Evolutionary conservation across 2,888 invertebrate genomes (phyloP).

Genomic region (Ornithoptera priamus): DNA sequence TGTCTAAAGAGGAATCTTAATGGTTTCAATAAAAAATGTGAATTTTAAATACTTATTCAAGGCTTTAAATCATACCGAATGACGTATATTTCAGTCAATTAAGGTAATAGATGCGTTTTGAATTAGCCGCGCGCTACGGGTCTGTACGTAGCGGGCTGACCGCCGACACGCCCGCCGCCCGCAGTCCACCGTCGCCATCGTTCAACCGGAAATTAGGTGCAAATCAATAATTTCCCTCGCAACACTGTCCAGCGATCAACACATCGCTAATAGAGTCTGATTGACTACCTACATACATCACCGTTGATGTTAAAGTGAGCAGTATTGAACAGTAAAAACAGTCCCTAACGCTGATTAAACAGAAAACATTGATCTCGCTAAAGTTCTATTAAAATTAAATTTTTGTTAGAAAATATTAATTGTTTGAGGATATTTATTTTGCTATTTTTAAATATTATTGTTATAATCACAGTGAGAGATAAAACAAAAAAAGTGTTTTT

Average conservation of each 20-base stretch:
- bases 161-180: slow-evolving; percentile 62
- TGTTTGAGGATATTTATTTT: too few relatives aligned
- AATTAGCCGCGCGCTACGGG: slow-evolving; percentile 37
- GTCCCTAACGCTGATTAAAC: too few relatives aligned
- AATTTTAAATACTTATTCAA: too few relatives aligned
- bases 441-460: too few relatives aligned
- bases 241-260: slow-evolving; percentile 46
- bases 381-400: too few relatives aligned
- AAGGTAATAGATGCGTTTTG: slow-evolving; percentile 38
- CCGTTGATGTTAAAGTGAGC: slow-evolving; percentile 1
- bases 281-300: slow-evolving; percentile 49
- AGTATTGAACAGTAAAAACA: background rate
- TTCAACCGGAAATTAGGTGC: slow-evolving; percentile 71
- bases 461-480: too few relatives aligned
- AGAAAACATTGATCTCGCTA: too few relatives aligned
- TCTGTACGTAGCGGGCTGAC: slow-evolving; percentile 45
- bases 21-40: too few relatives aligned
- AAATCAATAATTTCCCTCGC: slow-evolving; percentile 75
- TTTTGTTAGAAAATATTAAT: too few relatives aligned
- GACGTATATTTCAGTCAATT: slow-evolving; percentile 28
- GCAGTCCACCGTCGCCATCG: slow-evolving; percentile 43
- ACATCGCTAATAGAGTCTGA: slow-evolving; percentile 61
- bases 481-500: background rate
- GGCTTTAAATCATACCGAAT: background rate
- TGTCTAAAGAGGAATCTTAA: too few relatives aligned